These are phyloP conservation scores for Mythimna impura DNA, from an alignment of 2,888 invertebrate species.

Conservation along the genomic window DNA sequence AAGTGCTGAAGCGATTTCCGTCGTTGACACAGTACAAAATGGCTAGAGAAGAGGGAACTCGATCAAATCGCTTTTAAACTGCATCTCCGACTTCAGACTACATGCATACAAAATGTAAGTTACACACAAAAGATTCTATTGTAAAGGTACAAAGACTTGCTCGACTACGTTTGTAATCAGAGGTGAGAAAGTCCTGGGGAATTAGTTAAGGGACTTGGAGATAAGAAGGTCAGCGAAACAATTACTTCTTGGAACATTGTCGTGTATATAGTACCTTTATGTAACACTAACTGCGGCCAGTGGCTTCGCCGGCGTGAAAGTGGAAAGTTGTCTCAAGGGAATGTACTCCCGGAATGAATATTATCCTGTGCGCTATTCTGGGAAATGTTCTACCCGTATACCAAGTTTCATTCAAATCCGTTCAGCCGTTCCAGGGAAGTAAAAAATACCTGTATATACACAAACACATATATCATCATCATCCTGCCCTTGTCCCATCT, in stretches of 20 bases:
- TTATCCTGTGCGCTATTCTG: too few relatives aligned
- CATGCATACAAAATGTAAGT: constrained; percentile 50
- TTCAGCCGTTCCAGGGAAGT: too few relatives aligned
- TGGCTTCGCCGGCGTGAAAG: too few relatives aligned
- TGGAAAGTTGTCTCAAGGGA: too few relatives aligned
- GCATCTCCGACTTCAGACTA: constrained; percentile 28
- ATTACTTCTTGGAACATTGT: background rate
- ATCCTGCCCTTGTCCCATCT: too few relatives aligned
- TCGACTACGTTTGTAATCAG: background rate
- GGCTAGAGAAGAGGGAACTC: constrained; percentile 38
- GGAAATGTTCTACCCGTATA: too few relatives aligned
- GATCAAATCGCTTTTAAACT: constrained; percentile 61
- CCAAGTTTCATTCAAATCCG: too few relatives aligned
- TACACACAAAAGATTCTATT: constrained; percentile 35
- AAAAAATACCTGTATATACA: too few relatives aligned
- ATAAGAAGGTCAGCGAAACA: background rate
- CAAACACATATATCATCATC: too few relatives aligned
- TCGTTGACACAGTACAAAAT: constrained; percentile 56
- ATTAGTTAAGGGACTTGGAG: constrained; percentile 14
- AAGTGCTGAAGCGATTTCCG: constrained; percentile 57
- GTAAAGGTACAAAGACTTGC: background rate
- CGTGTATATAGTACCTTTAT: background rate
- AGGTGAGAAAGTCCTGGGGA: constrained; percentile 7
- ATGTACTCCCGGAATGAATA: too few relatives aligned
- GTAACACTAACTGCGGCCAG: background rate